Percentiles rank a stretch among this genome's conserved stretches.
Evolutionary conservation across 2,113 vertebrate species (phyloP).

Genomic region (Aldabrachelys gigantea): DNA sequence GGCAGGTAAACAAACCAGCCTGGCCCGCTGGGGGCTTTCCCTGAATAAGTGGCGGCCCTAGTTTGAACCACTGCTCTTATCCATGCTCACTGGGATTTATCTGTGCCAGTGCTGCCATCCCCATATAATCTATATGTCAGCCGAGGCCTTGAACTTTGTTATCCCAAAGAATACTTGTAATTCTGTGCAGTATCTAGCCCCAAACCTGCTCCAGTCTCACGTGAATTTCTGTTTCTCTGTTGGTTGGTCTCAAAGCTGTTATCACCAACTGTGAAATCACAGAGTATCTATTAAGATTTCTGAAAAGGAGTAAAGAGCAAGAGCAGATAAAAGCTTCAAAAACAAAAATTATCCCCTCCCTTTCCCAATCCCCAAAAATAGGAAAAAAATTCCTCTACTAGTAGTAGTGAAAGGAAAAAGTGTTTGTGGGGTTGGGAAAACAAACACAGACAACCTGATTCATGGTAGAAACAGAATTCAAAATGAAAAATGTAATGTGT

Average conservation of each 20-base stretch:
- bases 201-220: slow-evolving; percentile 32
- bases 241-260: background rate
- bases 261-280: slow-evolving; percentile 25
- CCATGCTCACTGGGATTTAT: background rate
- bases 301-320: background rate
- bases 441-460: slow-evolving; percentile 48
- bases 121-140: background rate
- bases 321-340: slow-evolving; percentile 51
- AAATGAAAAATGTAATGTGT: slow-evolving; percentile 46
- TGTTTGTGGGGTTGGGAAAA: slow-evolving; percentile 45
- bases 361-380: background rate
- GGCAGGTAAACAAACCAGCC: too few relatives aligned
- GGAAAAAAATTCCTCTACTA: background rate
- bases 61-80: background rate
- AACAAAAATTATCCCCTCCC: slow-evolving; percentile 6
- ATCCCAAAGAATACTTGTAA: background rate
- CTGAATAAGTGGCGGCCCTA: too few relatives aligned
- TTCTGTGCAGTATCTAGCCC: background rate
- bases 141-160: background rate
- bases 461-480: slow-evolving; percentile 30
- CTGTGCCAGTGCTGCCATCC: background rate
- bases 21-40: too few relatives aligned
- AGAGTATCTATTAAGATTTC: slow-evolving; percentile 31
- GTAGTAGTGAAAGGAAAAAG: slow-evolving; percentile 54
- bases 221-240: background rate